Base-by-base conservation (phyloP, 2,797 vertebrate genomes). In the Astyanax mexicanus region DNA sequence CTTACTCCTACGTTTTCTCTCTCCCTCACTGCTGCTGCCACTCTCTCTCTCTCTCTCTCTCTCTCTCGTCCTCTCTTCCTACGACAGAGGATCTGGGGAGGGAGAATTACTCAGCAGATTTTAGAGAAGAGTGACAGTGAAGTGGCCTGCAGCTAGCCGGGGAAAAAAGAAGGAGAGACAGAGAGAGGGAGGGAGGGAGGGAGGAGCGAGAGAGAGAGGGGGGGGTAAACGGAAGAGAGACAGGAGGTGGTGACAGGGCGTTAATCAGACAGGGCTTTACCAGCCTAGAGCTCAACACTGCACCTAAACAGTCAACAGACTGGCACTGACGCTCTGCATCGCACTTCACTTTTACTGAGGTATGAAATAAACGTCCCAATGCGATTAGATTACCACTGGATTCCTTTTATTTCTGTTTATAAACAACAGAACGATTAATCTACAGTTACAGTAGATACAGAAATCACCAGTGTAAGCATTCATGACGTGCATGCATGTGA, bases 51-150 rank as follows among this genome's bases (percentile, higher is more conserved):
- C 12, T 6, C 3, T 13, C 12, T 23, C 44, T 21, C 37, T 11
- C 55, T 58, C 25, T 61, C 75, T 49, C 57, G 4, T 27, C 21
- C 23, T 32, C 61, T 42, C 42, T 44, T 62, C 42, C 52, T 49
- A 49, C 77, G 21, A 81, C 78, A 57, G 78, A 85, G 87, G 83
- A 86, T 62, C 25, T 21, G 62, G 77, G 51, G 81, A 66, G 76
- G 74, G 79, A 72, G 82, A 80, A 86, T 94, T 93, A 93, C 90
- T 92, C 92, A 93, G 92, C 93, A 93, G 81, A 92, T 92, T 93
- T 90, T 83, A 54, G 75, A 85, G 76, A 75, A 54, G 40, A 49
- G 81, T 86, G 67, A 83, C 75, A 35, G 81, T 75, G 74, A 69
- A 71, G 71, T 75, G 73, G 76, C 78, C 58, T 78, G 81, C 80